phyloP scores from a whole-genome alignment of 1,140 invertebrate genomes.

The Mercenaria mercenaria region DNA sequence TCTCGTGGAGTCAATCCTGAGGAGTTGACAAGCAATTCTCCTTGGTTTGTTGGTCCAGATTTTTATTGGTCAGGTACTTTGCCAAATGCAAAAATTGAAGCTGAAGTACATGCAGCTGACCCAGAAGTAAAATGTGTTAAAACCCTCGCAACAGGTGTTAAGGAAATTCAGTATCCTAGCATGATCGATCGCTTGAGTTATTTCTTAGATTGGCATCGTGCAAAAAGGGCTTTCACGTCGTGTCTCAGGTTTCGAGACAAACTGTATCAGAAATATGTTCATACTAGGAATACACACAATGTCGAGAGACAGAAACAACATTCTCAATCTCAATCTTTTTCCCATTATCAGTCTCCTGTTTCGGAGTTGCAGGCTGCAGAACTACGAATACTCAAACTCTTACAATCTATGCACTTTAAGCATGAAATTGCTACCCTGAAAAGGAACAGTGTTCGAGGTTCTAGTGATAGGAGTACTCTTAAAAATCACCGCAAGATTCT shows the following conservation, averaged over 20 bases:
- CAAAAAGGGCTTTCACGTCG: background rate
- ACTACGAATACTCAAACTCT: background rate
- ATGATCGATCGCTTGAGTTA: background rate
- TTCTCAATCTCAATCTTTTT: no score
- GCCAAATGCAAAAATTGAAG: no score
- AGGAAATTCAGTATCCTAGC: background rate
- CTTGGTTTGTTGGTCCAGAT: background rate
- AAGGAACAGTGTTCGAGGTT: slow-evolving; percentile 16
- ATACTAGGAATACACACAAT: no score
- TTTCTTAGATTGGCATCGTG: background rate
- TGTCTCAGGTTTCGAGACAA: background rate
- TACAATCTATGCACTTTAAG: background rate
- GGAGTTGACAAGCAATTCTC: background rate
- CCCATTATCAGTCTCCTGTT: no score
- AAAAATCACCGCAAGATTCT: background rate
- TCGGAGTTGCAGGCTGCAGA: background rate
- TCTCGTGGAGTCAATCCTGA: background rate
- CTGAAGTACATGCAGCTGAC: background rate
- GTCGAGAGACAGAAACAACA: no score
- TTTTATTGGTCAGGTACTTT: background rate
- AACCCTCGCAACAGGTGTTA: background rate
- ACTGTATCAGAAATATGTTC: background rate
- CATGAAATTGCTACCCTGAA: background rate
- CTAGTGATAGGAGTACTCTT: background rate
- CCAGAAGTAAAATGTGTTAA: slow-evolving; percentile 25